Evolutionary conservation across 2,888 invertebrate species (phyloP).

Genomic region (Iselma pallidipennis): DNA sequence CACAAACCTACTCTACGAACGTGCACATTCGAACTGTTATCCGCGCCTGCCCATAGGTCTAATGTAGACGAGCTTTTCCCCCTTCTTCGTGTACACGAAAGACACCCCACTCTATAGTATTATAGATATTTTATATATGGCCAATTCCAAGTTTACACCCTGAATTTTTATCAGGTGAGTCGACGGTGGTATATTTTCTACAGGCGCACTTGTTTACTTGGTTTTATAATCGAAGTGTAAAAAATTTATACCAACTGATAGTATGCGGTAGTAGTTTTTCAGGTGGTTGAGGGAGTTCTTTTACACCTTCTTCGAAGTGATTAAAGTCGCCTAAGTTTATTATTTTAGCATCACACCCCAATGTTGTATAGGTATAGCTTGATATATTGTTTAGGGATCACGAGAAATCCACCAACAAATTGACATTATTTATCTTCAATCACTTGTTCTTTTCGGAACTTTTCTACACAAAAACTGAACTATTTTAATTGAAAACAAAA

Average conservation of each 20-base stretch:
- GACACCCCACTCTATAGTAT: constrained; percentile 24
- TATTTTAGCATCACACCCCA: background rate
- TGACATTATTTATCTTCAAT: background rate
- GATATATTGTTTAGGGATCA: background rate
- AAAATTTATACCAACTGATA: constrained; percentile 15
- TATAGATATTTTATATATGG: constrained; percentile 30
- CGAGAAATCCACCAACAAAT: background rate
- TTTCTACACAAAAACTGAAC: background rate
- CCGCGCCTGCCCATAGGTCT: constrained; percentile 28
- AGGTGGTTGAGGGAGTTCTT: background rate
- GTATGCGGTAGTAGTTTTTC: too few relatives aligned
- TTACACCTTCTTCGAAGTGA: constrained; percentile 1
- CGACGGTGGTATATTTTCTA: constrained; percentile 11
- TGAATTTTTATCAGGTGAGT: constrained; percentile 27
- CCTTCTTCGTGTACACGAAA: constrained; percentile 18
- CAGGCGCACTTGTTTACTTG: constrained; percentile 8
- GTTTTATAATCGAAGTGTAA: constrained; percentile 13
- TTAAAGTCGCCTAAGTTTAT: constrained; percentile 4
- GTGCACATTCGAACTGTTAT: constrained; percentile 24
- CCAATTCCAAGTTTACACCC: constrained; percentile 30
- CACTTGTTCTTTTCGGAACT: too few relatives aligned
- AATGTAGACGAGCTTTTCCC: constrained; percentile 19
- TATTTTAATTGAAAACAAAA: background rate
- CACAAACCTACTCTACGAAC: constrained; percentile 19
- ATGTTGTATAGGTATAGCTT: too few relatives aligned